Base-by-base conservation (phyloP, 2,113 vertebrate species). In the Abramis brama region DNA sequence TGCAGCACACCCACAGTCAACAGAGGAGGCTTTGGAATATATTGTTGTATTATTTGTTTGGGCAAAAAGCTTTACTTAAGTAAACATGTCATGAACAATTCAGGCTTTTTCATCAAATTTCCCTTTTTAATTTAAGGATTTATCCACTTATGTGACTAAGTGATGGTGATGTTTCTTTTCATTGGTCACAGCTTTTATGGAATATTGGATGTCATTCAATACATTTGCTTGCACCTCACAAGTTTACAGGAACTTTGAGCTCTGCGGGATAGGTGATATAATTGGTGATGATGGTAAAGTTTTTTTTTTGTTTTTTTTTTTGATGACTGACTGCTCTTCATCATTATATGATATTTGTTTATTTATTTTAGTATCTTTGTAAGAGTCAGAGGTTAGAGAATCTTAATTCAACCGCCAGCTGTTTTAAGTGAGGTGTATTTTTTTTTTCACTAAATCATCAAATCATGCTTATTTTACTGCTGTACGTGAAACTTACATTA, bases 1-100 rank as follows among this genome's bases (percentile, higher is more conserved):
- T 75, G 73, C n/a, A 75, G 73, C n/a, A 75, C 73, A 75, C 73
- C 73, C 12, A 47, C 43, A 75, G 73, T 75, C 73, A 75, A 27
- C 43, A 17, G 43, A 75, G n/a, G 2, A 47, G 73, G 73, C 73
- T 75, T 75, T 75, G 43, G n/a, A 50, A 25, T 75, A 50, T 75
- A 75, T 75, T 75, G 71, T 74, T 74, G 73, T 15, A 47, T n/a
- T 8, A 47, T 75, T 75, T 75, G 6, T 47, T 75, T 75, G 39
- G 23, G 7, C 4, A 39, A 62, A 71, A 74, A 47, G 13, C 73
- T 75, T 27, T 75, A 47, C 12, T 23, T 47, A 27, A 27, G 45
- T 50, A 50, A 47, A 75, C 15, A 47, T 75, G 39, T 17, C 73
- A 45, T 50, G 13, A 75, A 27, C 73, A 75, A 15, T 75, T 50